These are phyloP conservation scores for Chrysochloris asiatica DNA, from an alignment of 2,113 vertebrate genomes.

Conservation along the genomic window DNA sequence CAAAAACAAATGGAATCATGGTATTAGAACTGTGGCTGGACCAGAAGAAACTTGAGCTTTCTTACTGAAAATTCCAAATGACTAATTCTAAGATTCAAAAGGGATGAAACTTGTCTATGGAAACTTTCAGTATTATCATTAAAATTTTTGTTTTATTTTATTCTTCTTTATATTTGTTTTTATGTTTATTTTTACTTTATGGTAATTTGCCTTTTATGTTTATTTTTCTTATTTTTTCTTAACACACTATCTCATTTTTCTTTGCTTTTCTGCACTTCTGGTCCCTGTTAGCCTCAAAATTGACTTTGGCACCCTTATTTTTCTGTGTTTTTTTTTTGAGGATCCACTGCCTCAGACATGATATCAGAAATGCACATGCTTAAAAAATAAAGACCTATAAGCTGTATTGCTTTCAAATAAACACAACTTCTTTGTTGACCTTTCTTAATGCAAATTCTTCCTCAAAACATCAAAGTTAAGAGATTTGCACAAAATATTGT, in stretches of 20 bases:
- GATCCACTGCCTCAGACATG: neutral
- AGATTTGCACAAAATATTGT: slow-evolving; percentile 85
- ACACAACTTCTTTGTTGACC: slow-evolving; percentile 41
- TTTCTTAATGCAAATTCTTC: slow-evolving; percentile 79
- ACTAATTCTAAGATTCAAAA: slow-evolving; percentile 70
- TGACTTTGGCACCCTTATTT: too few species aligned
- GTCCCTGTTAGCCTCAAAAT: slow-evolving; percentile 56
- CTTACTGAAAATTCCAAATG: slow-evolving; percentile 74
- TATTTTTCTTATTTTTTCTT: neutral
- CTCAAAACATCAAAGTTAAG: slow-evolving; percentile 80
- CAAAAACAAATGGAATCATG: slow-evolving; percentile 78
- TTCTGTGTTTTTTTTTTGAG: slow-evolving; percentile 52
- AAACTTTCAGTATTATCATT: slow-evolving; percentile 68
- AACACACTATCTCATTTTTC: neutral
- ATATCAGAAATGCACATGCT: slow-evolving; percentile 55
- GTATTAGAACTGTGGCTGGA: slow-evolving; percentile 68
- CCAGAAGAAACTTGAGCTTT: slow-evolving; percentile 54
- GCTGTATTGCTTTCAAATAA: slow-evolving; percentile 52
- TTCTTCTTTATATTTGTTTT: neutral
- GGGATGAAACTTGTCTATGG: slow-evolving; percentile 31
- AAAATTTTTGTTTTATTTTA: slow-evolving; percentile 55
- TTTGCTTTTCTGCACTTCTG: slow-evolving; percentile 59
- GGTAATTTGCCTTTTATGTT: neutral
- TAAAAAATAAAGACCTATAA: slow-evolving; percentile 65
- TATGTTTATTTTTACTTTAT: neutral